Evolutionary conservation across 2,113 vertebrate species (phyloP), one percentile per base, ranked within the genome.

Genomic region (Neogale vison): DNA sequence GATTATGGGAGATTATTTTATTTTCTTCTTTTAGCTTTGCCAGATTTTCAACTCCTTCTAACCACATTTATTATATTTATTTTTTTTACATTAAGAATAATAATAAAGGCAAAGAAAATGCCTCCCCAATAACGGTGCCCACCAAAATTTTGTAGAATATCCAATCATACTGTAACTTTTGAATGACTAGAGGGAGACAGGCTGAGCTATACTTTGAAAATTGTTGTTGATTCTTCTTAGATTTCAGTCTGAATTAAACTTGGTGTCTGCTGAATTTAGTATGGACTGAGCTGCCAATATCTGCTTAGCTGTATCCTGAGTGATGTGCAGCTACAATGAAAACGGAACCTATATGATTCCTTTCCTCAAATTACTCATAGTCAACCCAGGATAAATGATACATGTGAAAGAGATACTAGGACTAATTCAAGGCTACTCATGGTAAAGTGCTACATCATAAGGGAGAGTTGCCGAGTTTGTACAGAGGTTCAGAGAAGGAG

Each of bases 51-150:
- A 18, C 31, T 67, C 13, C 81, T 86, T 57, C 74, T 77, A 69
- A 88, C 8, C 36, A 4, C 21, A 72, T 67, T 79, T 55, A 59
- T 36, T 89, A 34, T 45, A 50, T 72, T 88, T 45, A 79, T 59
- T 74, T 71, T 17, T 50, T 79, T 96, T 59, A 93, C 63, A 50
- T 21, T 34, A 29, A 88, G 93, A 93, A 74, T 88, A 96, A 57
- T 67, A 83, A 65, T 39, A 61, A 89, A 80, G 3, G 23, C 50
- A 87, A 90, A 83, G 13, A 63, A 90, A 65, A 8, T 17, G 61
- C 29, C 81, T 74, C 14, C 6, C 34, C 45, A 79, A 34, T 76
- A 77, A 90, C 52, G 89, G 57, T 17, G 4, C 50, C 52, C 47
- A 67, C 69, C 0, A 80, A 24, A 93, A 96, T 94, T 95, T 77